phyloP scores from a whole-genome alignment of 2,888 invertebrate genomes.

The Papilio elwesi region DNA sequence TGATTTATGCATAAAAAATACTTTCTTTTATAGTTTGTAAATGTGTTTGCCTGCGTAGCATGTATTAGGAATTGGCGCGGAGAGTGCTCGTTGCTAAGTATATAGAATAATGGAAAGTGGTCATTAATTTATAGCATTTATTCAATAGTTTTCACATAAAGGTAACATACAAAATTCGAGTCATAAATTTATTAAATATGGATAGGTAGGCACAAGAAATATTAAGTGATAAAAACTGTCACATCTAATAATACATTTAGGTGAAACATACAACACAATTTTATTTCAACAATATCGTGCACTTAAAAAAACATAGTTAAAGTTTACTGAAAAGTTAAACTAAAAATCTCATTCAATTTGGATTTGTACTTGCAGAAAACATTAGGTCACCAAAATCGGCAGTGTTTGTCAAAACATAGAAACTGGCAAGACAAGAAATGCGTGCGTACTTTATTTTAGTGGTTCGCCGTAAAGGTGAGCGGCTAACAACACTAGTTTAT shows the following conservation, averaged over 20 bases:
- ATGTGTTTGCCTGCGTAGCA: constrained; percentile 40
- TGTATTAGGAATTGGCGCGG: constrained; percentile 41
- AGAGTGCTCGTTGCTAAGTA: constrained; percentile 48
- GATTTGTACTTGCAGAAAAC: constrained; percentile 83
- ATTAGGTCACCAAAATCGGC: constrained; percentile 77
- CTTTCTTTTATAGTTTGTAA: constrained; percentile 30
- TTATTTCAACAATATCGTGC: constrained; percentile 82
- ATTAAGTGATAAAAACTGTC: constrained; percentile 78
- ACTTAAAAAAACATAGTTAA: constrained; percentile 82
- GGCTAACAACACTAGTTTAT: constrained; percentile 54
- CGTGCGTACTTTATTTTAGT: constrained; percentile 76
- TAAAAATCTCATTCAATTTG: constrained; percentile 82
- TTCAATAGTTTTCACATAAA: constrained; percentile 81
- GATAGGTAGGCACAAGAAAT: constrained; percentile 74
- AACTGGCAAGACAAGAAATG: constrained; percentile 81
- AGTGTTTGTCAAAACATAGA: constrained; percentile 81
- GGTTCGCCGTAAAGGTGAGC: constrained; percentile 56
- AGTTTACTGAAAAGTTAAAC: constrained; percentile 81
- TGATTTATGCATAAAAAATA: constrained; percentile 6
- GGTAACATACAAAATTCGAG: constrained; percentile 79
- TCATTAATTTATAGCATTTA: constrained; percentile 80
- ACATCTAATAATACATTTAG: constrained; percentile 81
- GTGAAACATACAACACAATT: constrained; percentile 82
- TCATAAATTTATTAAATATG: constrained; percentile 78
- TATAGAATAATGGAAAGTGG: constrained; percentile 80